Percentiles rank a stretch among this genome's conserved stretches.
These are phyloP conservation scores for Artemia sp. DNA, from an alignment of 2,888 invertebrate genomes.

Conservation along the genomic window DNA sequence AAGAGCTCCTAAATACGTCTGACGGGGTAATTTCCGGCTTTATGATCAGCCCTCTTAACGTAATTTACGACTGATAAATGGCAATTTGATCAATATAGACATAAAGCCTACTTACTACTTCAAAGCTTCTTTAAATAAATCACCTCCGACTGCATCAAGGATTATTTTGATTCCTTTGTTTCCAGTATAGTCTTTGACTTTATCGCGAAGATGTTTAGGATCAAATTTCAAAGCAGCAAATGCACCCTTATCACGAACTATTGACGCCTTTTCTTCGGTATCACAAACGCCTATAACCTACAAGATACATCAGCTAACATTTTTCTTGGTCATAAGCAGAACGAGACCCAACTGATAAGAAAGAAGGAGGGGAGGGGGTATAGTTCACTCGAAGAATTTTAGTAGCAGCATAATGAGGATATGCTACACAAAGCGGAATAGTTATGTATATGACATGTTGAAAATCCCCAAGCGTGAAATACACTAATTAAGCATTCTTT, in stretches of 20 bases:
- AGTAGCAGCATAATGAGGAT: too few species aligned
- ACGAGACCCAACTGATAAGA: too few species aligned
- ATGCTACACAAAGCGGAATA: too few species aligned
- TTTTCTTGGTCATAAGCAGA: too few species aligned
- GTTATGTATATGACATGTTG: too few species aligned
- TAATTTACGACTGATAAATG: neutral
- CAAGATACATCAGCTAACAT: too few species aligned
- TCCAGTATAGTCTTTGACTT: conserved; percentile 40
- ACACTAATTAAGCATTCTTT: too few species aligned
- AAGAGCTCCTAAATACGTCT: neutral
- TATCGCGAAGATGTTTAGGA: conserved; percentile 36
- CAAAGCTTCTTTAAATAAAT: conserved; percentile 40
- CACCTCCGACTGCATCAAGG: conserved; percentile 46
- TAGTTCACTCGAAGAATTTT: too few species aligned
- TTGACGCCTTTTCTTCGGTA: conserved; percentile 41
- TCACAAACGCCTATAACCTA: conserved; percentile 52
- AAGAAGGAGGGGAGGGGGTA: too few species aligned
- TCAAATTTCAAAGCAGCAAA: conserved; percentile 44
- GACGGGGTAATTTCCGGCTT: neutral
- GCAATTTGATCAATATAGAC: neutral
- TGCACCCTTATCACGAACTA: conserved; percentile 45
- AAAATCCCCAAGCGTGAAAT: too few species aligned
- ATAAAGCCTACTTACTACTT: conserved; percentile 38
- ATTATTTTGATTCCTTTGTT: conserved; percentile 45
- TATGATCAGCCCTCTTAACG: neutral